Conservation (phyloP, 2,797 vertebrate genomes). For the Notoglanidium macrostoma region DNA sequence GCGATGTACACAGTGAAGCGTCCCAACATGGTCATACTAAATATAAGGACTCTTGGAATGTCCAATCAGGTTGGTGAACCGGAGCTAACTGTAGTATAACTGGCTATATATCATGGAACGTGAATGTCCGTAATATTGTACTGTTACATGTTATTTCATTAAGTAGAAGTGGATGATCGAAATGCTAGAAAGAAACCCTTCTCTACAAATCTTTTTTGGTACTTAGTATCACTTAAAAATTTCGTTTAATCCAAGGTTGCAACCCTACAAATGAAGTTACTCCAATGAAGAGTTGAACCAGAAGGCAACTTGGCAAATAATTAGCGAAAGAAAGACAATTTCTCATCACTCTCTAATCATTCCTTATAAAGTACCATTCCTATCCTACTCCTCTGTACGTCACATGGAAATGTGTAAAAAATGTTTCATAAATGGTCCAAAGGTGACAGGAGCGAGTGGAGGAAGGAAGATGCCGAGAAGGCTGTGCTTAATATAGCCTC, state of each 20-base stretch:
- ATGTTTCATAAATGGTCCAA: slow-evolving; percentile 28
- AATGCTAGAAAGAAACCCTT: not conserved
- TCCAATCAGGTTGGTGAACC: not conserved
- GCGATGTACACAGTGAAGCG: not conserved
- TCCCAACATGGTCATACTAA: not conserved
- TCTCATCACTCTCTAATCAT: slow-evolving; percentile 3
- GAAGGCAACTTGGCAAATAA: not conserved
- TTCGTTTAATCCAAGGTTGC: too few species aligned
- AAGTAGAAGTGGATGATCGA: not conserved
- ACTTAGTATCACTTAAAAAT: not conserved
- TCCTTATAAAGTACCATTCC: slow-evolving; percentile 13
- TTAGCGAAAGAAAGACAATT: not conserved
- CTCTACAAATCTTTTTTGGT: not conserved
- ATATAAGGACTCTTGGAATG: not conserved
- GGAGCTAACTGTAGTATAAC: not conserved
- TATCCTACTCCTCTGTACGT: not conserved
- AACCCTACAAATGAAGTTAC: not conserved
- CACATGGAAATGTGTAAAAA: slow-evolving; percentile 5
- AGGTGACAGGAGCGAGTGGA: slow-evolving; percentile 13
- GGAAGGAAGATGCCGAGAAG: not conserved
- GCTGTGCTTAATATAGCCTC: slow-evolving; percentile 39
- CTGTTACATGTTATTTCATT: not conserved
- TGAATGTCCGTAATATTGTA: not conserved
- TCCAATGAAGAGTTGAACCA: not conserved
- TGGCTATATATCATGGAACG: not conserved